Percentiles rank a stretch among this genome's conserved stretches.
Evolutionary conservation across 2,888 invertebrate species (phyloP).

Genomic region (Gasteruption jaculator): DNA sequence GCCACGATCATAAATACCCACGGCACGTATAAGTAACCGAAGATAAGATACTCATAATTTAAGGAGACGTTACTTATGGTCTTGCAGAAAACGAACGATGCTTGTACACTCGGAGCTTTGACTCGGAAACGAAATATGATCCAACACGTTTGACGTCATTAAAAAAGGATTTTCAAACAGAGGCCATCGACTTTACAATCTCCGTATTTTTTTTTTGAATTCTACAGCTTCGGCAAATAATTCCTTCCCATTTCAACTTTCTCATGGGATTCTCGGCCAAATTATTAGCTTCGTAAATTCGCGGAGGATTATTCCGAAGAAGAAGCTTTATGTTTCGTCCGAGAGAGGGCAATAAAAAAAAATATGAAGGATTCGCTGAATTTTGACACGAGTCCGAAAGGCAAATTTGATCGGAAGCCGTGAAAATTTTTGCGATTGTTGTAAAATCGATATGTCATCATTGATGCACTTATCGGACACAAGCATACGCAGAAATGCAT

Average conservation of each 20-base stretch:
- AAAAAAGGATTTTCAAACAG: slow-evolving; percentile 36
- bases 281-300: too few relatives aligned
- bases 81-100: slow-evolving; percentile 25
- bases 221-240: not conserved
- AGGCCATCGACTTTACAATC: slow-evolving; percentile 21
- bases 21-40: slow-evolving; percentile 38
- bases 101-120: slow-evolving; percentile 25
- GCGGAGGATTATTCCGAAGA: too few relatives aligned
- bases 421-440: not conserved
- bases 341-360: too few relatives aligned
- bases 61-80: slow-evolving; percentile 39
- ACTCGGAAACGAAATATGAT: slow-evolving; percentile 32
- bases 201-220: not conserved
- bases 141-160: slow-evolving; percentile 32
- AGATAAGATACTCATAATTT: slow-evolving; percentile 46
- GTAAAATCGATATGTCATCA: slow-evolving; percentile 16
- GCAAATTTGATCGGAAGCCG: not conserved
- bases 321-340: too few relatives aligned
- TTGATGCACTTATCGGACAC: slow-evolving; percentile 31
- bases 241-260: too few relatives aligned
- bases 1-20: slow-evolving; percentile 39
- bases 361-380: too few relatives aligned
- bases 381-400: not conserved
- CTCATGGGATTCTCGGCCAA: too few relatives aligned
- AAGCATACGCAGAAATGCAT: slow-evolving; percentile 35